Evolutionary conservation across 2,797 vertebrate species (phyloP).

Genomic region (Chrysocyon brachyurus): DNA sequence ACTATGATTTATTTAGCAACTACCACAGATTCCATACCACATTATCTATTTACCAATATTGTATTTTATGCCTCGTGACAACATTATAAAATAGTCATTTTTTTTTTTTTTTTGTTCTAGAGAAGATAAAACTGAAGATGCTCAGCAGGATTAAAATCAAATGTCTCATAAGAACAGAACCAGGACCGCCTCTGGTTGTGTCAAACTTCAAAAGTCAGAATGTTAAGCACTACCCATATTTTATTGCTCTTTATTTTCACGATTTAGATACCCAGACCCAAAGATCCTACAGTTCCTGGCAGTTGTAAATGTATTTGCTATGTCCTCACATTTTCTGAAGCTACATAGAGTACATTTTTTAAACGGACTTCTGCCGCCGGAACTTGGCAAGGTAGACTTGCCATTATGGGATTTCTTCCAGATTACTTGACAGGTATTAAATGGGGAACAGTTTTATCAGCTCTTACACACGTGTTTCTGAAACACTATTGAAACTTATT

Average conservation of each 20-base stretch:
- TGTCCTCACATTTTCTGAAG: background rate
- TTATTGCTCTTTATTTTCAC: background rate
- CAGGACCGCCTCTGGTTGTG: background rate
- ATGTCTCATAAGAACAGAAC: background rate
- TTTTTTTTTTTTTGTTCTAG: background rate
- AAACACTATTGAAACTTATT: background rate
- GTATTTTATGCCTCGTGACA: background rate
- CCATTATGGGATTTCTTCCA: background rate
- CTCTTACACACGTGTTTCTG: background rate
- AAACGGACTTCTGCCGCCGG: background rate
- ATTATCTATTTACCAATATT: background rate
- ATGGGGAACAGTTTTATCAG: background rate
- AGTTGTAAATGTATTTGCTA: background rate
- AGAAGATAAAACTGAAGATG: background rate
- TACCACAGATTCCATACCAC: background rate
- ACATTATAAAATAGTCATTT: background rate
- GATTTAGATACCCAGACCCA: background rate
- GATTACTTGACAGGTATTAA: background rate
- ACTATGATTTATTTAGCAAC: background rate
- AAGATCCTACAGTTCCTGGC: background rate
- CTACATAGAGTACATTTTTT: background rate
- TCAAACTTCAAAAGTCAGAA: background rate
- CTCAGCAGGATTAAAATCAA: background rate
- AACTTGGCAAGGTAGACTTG: background rate
- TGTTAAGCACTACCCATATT: background rate